Evolutionary conservation across 2,113 vertebrate genomes (phyloP).

Genomic region (Plotosus lineatus): DNA sequence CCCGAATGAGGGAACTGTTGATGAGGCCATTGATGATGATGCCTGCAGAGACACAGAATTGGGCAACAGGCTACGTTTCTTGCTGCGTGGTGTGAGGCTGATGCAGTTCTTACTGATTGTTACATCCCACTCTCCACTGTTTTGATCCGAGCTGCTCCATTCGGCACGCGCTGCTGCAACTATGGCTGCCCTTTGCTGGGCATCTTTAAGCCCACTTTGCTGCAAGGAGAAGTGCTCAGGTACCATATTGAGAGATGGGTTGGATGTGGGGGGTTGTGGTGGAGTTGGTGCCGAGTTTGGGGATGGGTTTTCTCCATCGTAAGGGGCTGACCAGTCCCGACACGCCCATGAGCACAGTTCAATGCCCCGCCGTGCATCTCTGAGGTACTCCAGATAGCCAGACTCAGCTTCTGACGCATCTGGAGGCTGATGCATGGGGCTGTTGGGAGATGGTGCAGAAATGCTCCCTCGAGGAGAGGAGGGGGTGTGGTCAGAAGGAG

Average conservation of each 20-base stretch:
- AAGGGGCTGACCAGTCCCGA: slow-evolving; percentile 89
- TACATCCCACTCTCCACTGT: slow-evolving; percentile 79
- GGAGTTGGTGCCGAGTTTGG: slow-evolving; percentile 60
- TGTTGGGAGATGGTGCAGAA: slow-evolving; percentile 66
- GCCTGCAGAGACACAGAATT: slow-evolving; percentile 63
- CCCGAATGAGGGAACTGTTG: slow-evolving; percentile 39
- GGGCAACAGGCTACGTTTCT: slow-evolving; percentile 82
- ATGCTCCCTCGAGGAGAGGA: slow-evolving; percentile 60
- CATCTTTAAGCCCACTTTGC: slow-evolving; percentile 42
- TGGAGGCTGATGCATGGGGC: slow-evolving; percentile 72
- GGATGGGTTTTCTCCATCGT: slow-evolving; percentile 86
- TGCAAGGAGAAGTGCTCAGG: slow-evolving; percentile 73
- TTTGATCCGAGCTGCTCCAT: slow-evolving; percentile 71
- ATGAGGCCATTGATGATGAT: slow-evolving; percentile 40
- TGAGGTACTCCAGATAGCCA: slow-evolving; percentile 92
- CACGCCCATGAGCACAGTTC: slow-evolving; percentile 86
- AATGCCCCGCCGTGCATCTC: slow-evolving; percentile 80
- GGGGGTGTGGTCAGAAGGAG: slow-evolving; percentile 57
- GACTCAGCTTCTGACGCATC: slow-evolving; percentile 69
- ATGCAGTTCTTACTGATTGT: slow-evolving; percentile 74
- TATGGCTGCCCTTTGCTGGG: slow-evolving; percentile 68
- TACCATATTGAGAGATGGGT: slow-evolving; percentile 64
- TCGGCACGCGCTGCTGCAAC: slow-evolving; percentile 69
- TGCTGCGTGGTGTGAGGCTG: slow-evolving; percentile 82
- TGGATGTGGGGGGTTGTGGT: slow-evolving; percentile 64